phyloP scores from a whole-genome alignment of 1,140 invertebrate species.

The Drosophila pruinosa region DNA sequence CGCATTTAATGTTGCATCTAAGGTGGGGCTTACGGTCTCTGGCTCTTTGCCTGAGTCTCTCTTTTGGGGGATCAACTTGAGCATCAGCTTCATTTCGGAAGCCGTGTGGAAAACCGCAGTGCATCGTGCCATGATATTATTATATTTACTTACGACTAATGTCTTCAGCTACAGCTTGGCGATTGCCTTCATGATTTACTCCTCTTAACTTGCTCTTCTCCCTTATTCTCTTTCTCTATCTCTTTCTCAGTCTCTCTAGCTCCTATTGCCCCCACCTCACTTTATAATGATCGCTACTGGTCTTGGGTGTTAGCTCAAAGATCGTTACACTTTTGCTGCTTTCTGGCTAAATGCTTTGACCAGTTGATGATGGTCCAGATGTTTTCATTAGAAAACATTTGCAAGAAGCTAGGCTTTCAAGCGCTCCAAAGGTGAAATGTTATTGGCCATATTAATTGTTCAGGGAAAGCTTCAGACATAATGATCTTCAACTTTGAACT shows the following conservation, averaged over 20 bases:
- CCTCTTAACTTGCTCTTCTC: not conserved
- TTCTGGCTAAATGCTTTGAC: constrained; percentile 20
- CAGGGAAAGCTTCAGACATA: constrained; percentile 14
- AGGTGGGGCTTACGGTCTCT: constrained; percentile 48
- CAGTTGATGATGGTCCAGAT: constrained; percentile 23
- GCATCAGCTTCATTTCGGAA: constrained; percentile 28
- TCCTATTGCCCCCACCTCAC: not conserved
- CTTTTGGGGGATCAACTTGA: too few relatives aligned
- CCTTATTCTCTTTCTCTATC: not conserved
- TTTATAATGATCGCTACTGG: constrained; percentile 61
- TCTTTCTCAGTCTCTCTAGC: not conserved
- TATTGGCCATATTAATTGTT: constrained; percentile 32
- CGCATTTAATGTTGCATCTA: constrained; percentile 64
- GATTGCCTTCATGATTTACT: constrained; percentile 26
- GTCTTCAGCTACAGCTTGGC: constrained; percentile 4
- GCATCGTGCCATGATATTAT: constrained; percentile 24
- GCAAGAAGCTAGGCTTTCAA: not conserved
- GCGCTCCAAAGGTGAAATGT: constrained; percentile 26
- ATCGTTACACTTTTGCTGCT: constrained; percentile 46
- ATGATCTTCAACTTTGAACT: constrained; percentile 26
- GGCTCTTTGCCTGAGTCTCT: not conserved
- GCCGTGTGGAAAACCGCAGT: constrained; percentile 35
- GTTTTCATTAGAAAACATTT: constrained; percentile 18
- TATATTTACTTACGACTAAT: constrained; percentile 32
- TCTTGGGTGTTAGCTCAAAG: constrained; percentile 58